phyloP scores from a whole-genome alignment of 1,140 invertebrate species.

The Drosophila sturtevanti region DNA sequence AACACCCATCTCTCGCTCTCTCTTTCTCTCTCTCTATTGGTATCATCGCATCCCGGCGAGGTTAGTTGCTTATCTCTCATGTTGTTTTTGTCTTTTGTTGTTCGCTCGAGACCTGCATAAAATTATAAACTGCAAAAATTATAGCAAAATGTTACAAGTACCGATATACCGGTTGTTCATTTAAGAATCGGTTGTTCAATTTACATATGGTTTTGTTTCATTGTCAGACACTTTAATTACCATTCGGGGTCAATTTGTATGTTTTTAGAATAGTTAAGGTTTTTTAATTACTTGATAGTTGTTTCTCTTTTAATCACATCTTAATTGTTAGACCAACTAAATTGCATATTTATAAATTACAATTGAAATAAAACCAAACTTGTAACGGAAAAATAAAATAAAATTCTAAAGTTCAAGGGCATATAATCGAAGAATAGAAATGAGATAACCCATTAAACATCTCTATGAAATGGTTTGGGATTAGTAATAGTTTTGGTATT shows the following conservation, averaged over 20 bases:
- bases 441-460: no score
- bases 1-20: not conserved
- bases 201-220: constrained; percentile 56
- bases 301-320: not conserved
- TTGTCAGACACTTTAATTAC: constrained; percentile 47
- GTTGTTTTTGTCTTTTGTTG: constrained; percentile 4
- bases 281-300: constrained; percentile 42
- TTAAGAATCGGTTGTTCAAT: constrained; percentile 39
- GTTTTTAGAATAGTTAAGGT: constrained; percentile 36
- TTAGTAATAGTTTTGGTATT: no score
- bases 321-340: not conserved
- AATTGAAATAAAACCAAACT: not conserved
- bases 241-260: constrained; percentile 47
- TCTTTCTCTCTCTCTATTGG: not conserved
- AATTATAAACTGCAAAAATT: constrained; percentile 58
- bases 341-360: not conserved
- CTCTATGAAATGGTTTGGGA: no score
- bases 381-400: no score
- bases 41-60: constrained; percentile 9
- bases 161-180: constrained; percentile 13
- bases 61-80: constrained; percentile 9
- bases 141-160: constrained; percentile 60
- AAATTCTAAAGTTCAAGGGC: no score
- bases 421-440: no score
- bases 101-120: constrained; percentile 43